Base-by-base conservation (phyloP, 2,797 vertebrate species). In the Tenualosa thibaudeaui region DNA sequence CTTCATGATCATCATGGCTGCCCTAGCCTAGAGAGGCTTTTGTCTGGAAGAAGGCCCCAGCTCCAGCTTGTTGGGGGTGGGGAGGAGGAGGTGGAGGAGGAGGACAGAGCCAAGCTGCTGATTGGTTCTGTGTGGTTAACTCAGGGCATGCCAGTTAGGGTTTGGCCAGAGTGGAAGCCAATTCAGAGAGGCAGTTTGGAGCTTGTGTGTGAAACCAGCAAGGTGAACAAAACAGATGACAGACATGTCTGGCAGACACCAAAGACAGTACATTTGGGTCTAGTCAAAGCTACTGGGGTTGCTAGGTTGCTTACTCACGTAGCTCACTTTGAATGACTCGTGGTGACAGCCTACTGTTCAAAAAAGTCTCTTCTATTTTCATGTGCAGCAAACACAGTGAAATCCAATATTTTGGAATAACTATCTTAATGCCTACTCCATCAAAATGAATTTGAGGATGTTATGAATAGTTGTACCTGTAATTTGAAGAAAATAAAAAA, bases 1-100 rank as follows among this genome's bases (percentile, higher is more conserved):
- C 68, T 75, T 75, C 68, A 75, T 75, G 68, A 75, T 75, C 68
- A 40, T 43, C 68, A 75, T 75, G 68, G 68, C 68, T 15, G 68
- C 68, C 37, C 13, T 53, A 46, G 51, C 12, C 10, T 40, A 40
- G 68, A 13, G 13, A 75, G 31, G 37, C 31, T 17, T 75, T 75
- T 75, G 31, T 40, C 68, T 75, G 31, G 68, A 43, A 40, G 31
- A 19, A 75, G 68, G 68, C 68, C 68, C 31, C 31, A 31, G 31
- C 31, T 31, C 31, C 24, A 65, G 62, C 24, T 65, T 31, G 12
- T 24, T 3, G 24, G 24, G n/a, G 24, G 10, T 31, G 26, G 10
- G 56, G 56, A 22, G 5, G 62, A 13, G 58, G 51, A 53, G 19
- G 56, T 46, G 2, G 7, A 46, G 7, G 4, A 46, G 46, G 46